A percentile compares a stretch with the other conserved stretches of the same genome.
phyloP scores from a whole-genome alignment of 37 sponge, comb jelly and placozoan genomes.

The Aplysina aerophoba region DNA sequence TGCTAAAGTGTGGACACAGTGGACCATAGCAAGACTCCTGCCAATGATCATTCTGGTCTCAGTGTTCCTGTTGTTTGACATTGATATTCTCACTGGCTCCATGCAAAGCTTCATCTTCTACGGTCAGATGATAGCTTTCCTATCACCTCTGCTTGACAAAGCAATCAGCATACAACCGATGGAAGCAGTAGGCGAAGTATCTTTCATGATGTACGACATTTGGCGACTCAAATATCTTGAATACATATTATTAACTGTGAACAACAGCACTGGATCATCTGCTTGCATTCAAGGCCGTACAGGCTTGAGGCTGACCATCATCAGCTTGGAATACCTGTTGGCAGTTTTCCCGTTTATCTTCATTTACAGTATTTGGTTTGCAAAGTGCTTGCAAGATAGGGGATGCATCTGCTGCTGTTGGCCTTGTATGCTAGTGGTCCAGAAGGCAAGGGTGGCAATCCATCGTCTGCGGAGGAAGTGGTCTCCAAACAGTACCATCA shows the following conservation, averaged over 20 bases:
- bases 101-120: slow-evolving; percentile 34
- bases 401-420: slow-evolving; percentile 27
- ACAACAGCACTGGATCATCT: too few relatives aligned
- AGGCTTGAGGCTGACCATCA: neutral
- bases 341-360: slow-evolving; percentile 13
- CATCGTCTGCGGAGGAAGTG: slow-evolving; percentile 1
- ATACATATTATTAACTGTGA: neutral
- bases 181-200: neutral
- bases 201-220: slow-evolving; percentile 1
- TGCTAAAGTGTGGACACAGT: neutral
- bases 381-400: slow-evolving; percentile 6
- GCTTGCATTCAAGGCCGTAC: too few relatives aligned
- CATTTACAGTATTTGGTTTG: slow-evolving; percentile 6
- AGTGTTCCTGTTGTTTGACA: slow-evolving; percentile 30
- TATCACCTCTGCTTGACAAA: neutral
- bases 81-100: slow-evolving; percentile 20
- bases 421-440: neutral
- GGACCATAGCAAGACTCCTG: neutral
- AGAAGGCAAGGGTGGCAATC: neutral
- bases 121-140: neutral
- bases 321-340: neutral
- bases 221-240: neutral
- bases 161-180: too few relatives aligned
- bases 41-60: neutral
- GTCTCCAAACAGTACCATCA: slow-evolving; percentile 36